Evolutionary conservation across 2,797 vertebrate genomes (phyloP).

Genomic region (Arvicola amphibius): DNA sequence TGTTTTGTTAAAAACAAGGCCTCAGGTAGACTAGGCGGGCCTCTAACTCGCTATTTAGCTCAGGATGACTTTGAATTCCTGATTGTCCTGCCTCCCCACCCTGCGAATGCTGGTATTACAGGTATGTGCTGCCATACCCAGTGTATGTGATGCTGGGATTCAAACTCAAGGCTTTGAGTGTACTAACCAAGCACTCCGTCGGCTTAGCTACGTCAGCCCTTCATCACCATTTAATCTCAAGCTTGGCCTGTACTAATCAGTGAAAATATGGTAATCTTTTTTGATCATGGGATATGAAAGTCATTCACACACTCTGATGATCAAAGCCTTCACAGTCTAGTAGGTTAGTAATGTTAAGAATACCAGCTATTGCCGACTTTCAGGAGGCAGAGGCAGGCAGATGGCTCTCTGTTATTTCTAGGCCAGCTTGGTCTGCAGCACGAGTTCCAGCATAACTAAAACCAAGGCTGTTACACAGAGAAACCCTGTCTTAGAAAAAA

Average conservation of each 20-base stretch:
- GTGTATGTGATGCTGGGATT: not conserved
- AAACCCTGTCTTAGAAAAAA: no score
- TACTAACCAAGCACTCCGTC: not conserved
- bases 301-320: not conserved
- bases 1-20: not conserved
- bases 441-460: no score
- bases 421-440: no score
- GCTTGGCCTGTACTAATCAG: not conserved
- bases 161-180: not conserved
- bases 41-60: not conserved
- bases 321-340: not conserved
- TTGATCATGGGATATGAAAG: not conserved
- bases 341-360: not conserved
- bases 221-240: not conserved
- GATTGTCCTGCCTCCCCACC: not conserved
- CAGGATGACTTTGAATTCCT: not conserved
- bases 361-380: not conserved
- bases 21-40: not conserved
- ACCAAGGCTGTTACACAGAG: no score
- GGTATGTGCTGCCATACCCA: not conserved
- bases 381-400: no score
- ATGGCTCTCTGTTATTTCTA: no score
- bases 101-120: not conserved
- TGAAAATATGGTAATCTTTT: not conserved
- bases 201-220: not conserved